phyloP scores from a whole-genome alignment of 1,140 invertebrate genomes.

The Cyrtorhinus lividipennis region DNA sequence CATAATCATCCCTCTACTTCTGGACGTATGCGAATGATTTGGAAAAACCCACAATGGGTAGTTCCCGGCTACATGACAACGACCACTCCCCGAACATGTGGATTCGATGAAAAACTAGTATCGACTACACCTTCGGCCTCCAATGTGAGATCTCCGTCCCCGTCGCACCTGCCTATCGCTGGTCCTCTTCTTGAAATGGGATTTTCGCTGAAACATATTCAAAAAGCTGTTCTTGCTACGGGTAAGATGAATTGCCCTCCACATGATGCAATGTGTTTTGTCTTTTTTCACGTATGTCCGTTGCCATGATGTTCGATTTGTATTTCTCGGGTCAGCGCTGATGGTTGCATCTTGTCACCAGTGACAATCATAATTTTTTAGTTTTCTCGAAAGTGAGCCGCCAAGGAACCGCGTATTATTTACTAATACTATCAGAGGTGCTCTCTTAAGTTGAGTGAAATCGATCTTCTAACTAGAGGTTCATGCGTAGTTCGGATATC shows the following conservation, averaged over 20 bases:
- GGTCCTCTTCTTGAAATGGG: conserved; percentile 48
- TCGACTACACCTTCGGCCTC: background rate
- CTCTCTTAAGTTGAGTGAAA: too few relatives aligned
- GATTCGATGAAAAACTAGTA: background rate
- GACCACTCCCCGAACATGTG: background rate
- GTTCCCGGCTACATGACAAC: conserved; percentile 1
- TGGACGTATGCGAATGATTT: background rate
- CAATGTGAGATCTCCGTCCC: conserved; percentile 27
- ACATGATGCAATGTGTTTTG: too few relatives aligned
- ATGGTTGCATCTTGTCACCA: too few relatives aligned
- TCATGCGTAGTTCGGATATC: too few relatives aligned
- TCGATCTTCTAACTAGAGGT: too few relatives aligned
- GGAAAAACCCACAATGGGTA: background rate
- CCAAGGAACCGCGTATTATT: too few relatives aligned
- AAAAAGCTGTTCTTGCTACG: conserved; percentile 40
- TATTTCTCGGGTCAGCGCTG: too few relatives aligned
- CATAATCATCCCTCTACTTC: conserved; percentile 4
- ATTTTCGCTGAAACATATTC: conserved; percentile 42
- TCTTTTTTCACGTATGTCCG: too few relatives aligned
- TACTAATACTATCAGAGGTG: too few relatives aligned
- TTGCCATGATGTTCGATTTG: too few relatives aligned
- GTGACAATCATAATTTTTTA: too few relatives aligned
- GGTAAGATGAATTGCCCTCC: conserved; percentile 29
- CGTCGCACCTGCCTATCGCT: conserved; percentile 36
- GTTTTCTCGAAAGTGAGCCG: too few relatives aligned